A percentile compares a stretch with the other conserved stretches of the same genome.
phyloP scores from a whole-genome alignment of 2,888 invertebrate species.

The Orchestes rusci region DNA sequence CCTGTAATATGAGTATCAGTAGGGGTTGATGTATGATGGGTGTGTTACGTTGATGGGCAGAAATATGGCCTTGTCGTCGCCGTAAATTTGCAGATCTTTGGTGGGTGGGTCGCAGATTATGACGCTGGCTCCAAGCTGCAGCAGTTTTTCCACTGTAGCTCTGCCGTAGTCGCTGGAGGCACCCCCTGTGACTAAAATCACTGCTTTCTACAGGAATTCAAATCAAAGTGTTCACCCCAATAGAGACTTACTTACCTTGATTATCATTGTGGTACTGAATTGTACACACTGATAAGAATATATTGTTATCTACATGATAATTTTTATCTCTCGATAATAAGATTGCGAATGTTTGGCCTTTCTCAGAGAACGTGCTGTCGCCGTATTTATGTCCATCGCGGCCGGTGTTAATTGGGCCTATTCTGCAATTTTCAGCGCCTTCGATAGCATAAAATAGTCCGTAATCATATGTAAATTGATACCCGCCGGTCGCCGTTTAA shows the following conservation, averaged over 20 bases:
- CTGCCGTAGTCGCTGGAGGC: constrained; percentile 14
- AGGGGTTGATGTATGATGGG: neutral
- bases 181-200: constrained; percentile 19
- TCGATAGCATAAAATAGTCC: constrained; percentile 21
- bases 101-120: constrained; percentile 15
- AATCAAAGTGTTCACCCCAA: too few relatives aligned
- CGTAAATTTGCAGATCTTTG: constrained; percentile 16
- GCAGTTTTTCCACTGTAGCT: constrained; percentile 17
- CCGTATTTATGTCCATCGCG: constrained; percentile 16
- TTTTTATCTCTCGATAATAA: too few relatives aligned
- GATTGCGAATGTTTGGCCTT: too few relatives aligned
- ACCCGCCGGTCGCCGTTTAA: constrained; percentile 20
- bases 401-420: constrained; percentile 23
- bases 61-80: constrained; percentile 21
- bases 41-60: constrained; percentile 16
- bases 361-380: too few relatives aligned
- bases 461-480: constrained; percentile 25
- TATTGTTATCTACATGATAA: too few relatives aligned
- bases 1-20: constrained; percentile 5
- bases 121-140: constrained; percentile 16
- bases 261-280: too few relatives aligned
- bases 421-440: constrained; percentile 24
- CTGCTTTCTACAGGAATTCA: constrained; percentile 12
- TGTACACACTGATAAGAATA: too few relatives aligned
- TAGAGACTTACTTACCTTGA: too few relatives aligned